Base-by-base conservation (phyloP, 2,113 vertebrate species). In the Sturnira hondurensis region DNA sequence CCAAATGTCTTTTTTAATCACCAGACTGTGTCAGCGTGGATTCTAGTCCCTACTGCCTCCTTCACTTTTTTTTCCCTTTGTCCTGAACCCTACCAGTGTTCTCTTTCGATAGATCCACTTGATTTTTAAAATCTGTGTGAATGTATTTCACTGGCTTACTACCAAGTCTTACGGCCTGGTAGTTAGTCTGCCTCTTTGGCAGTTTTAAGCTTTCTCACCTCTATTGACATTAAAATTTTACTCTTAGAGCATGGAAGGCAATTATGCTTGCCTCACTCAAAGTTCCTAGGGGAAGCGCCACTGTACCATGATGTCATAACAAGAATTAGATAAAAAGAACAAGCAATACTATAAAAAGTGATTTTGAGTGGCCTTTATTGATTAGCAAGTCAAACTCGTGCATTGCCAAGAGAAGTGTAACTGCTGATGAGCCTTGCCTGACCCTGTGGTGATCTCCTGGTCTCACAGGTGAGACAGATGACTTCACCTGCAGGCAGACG, bases 311-410 rank as follows among this genome's bases (percentile, higher is more conserved):
- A 87, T 85, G 45, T 78, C 45, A 90, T 94, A 56, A 73, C 6
- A 89, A 84, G 43, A 97, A 77, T 89, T 81, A 88, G 56, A 91
- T 86, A 85, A 93, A 89, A 89, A 96, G 45, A 92, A 68, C n/a
- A 93, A 87, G 83, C 93, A 91, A 84, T 74, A 61, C 58, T 24
- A 91, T 14, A 36, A 78, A 89, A 93, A 33, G 7, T 31, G 14
- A 61, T 86, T 96, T 86, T 82, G 31, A 91, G n/a, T 56, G 16
- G 41, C n/a, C 65, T 76, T 61, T 22, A 67, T 5, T 67, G 26
- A 56, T 45, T 73, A 88, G 38, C 82, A 50, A 92, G 68, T 93
- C 84, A 94, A 87, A 71, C 24, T 89, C 22, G 33, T 36, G 83
- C 38, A 70, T 68, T 81, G n/a, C 94, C 70, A 86, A 89, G 41